Evolutionary conservation across 2,888 invertebrate species (phyloP).

Genomic region (Anoncus sp.): DNA sequence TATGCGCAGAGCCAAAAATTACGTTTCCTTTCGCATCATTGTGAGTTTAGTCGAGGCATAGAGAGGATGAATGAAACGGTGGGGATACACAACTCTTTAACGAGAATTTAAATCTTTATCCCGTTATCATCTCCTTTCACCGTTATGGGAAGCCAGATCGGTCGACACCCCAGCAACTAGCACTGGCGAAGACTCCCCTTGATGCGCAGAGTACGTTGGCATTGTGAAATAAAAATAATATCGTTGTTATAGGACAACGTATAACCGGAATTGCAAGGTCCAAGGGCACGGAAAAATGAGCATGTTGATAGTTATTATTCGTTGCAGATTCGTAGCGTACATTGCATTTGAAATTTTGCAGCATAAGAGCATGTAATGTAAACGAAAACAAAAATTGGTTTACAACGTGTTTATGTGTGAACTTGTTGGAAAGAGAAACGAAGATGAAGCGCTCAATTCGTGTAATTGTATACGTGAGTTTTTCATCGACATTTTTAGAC

Average conservation of each 20-base stretch:
- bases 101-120: constrained; percentile 72
- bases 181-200: background rate
- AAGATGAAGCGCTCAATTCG: background rate
- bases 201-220: constrained; percentile 53
- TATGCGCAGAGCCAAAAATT: constrained; percentile 54
- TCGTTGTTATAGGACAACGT: constrained; percentile 32
- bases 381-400: constrained; percentile 24
- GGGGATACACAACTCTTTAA: constrained; percentile 60
- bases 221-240: constrained; percentile 63
- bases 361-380: constrained; percentile 10
- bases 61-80: constrained; percentile 46
- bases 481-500: constrained; percentile 18
- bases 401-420: no score
- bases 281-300: constrained; percentile 20
- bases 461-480: constrained; percentile 30
- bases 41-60: constrained; percentile 39
- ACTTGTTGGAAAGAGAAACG: background rate
- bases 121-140: constrained; percentile 51
- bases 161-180: constrained; percentile 25
- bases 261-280: constrained; percentile 23
- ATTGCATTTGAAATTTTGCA: background rate
- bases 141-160: constrained; percentile 19
- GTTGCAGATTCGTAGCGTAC: constrained; percentile 11
- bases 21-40: constrained; percentile 25
- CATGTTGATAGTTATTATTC: constrained; percentile 35